phyloP scores from a whole-genome alignment of 2,113 vertebrate species.

The Monarcha castaneiventris region DNA sequence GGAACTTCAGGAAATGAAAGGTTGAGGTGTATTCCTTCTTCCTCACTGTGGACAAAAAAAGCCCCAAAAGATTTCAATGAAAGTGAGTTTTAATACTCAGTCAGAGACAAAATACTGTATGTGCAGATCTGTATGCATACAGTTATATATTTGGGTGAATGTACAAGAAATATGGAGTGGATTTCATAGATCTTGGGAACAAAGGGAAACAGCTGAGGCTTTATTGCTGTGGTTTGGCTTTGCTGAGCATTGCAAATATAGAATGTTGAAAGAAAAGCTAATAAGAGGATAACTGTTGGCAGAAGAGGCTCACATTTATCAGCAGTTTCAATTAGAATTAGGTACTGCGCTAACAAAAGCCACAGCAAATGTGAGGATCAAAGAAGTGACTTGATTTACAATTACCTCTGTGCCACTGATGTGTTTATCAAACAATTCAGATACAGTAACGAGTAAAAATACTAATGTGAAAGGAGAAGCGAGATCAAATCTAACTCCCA shows the following conservation, averaged over 20 bases:
- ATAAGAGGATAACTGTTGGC: not conserved
- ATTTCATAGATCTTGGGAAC: not conserved
- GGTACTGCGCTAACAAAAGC: not conserved
- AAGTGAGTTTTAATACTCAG: not conserved
- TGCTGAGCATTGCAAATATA: slow-evolving; percentile 1
- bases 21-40: not conserved
- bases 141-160: not conserved
- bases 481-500: not conserved
- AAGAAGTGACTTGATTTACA: slow-evolving; percentile 4
- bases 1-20: not conserved
- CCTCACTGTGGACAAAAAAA: not conserved
- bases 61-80: not conserved
- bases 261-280: slow-evolving; percentile 16
- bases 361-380: not conserved
- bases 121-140: not conserved
- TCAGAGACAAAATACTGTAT: not conserved
- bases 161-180: not conserved
- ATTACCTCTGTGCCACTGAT: not conserved
- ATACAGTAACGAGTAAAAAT: not conserved
- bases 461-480: not conserved
- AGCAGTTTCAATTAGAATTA: slow-evolving; percentile 3
- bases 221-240: not conserved
- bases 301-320: not conserved
- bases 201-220: not conserved
- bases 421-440: slow-evolving; percentile 12